Evolutionary conservation across 2,113 vertebrate genomes (phyloP), one percentile per base, ranked within the genome.

Genomic region (Megaceryle torquata): DNA sequence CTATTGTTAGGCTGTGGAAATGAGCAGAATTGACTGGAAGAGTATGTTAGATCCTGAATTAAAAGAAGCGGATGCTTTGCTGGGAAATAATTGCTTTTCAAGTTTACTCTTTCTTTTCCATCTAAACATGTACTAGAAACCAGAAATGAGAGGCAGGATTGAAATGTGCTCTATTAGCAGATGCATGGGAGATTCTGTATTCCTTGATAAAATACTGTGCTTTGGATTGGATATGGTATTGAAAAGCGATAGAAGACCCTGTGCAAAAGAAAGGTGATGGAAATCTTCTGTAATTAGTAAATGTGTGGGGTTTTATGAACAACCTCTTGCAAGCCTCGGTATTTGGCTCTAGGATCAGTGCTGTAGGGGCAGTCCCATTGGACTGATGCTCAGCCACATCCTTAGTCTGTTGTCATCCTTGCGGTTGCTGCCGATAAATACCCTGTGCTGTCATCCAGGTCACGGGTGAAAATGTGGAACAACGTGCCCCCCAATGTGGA

Each of bases 11-110:
- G 44, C 54, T 39, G 24, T 41, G 50, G 82, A 60, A 63, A 74
- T 60, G 48, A 59, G 63, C 46, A 76, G 70, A 76, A 54, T 76
- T 61, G 56, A 39, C 72, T 78, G 53, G 7, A 60, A 56, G 25
- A 48, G 5, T 26, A 15, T 14, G 53, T 56, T 71, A 72, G 64
- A 86, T 80, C 28, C 63, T 57, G n/a, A 64, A 43, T 59, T 63
- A 57, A 63, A 71, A 64, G 35, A 35, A 70, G 44, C 13, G 48
- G 46, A 39, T 21, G 41, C n/a, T 87, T 88, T 28, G 5, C 63
- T 83, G 83, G 81, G 78, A 88, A 96, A 90, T 39, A 87, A 85
- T 56, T 16, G 26, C 74, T 89, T 96, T 95, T 91, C 85, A 96
- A 61, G 77, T 80, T 80, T 76, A 37, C 28, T 91, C 71, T 59